Evolutionary conservation across 2,113 vertebrate genomes (phyloP).

Genomic region (Sprattus sprattus): DNA sequence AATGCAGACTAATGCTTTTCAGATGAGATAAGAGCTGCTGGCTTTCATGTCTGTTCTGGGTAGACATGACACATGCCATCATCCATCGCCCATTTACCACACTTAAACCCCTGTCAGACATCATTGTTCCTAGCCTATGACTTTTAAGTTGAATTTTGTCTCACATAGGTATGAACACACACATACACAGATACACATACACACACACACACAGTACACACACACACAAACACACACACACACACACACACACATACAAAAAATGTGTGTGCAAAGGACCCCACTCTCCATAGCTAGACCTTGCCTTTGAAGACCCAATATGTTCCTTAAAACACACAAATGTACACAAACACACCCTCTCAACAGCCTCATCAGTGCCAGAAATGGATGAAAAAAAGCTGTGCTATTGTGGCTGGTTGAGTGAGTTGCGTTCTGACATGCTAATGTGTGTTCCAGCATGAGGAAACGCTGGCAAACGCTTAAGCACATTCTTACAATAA

Average conservation of each 20-base stretch:
- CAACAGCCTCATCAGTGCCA: not conserved
- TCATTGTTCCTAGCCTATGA: not conserved
- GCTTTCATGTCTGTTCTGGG: not conserved
- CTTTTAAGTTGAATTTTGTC: not conserved
- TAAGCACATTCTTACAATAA: not conserved
- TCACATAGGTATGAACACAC: not conserved
- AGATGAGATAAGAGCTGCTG: not conserved
- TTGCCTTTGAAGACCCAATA: not conserved
- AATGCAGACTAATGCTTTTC: constrained; percentile 9
- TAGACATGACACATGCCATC: not conserved
- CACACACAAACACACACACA: not conserved
- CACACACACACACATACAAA: not conserved
- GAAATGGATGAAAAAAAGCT: not conserved
- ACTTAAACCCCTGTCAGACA: not conserved
- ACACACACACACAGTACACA: not conserved
- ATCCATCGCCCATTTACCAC: not conserved
- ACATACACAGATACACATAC: not conserved
- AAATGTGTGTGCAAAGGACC: too few relatives aligned
- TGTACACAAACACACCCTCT: not conserved
- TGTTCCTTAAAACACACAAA: not conserved
- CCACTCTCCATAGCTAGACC: not conserved
- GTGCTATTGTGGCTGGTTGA: not conserved
- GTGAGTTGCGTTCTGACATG: not conserved
- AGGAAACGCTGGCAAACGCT: not conserved
- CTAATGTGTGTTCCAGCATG: not conserved